Conservation (phyloP, 2,888 invertebrate species). For the Microplitis deprimator region DNA sequence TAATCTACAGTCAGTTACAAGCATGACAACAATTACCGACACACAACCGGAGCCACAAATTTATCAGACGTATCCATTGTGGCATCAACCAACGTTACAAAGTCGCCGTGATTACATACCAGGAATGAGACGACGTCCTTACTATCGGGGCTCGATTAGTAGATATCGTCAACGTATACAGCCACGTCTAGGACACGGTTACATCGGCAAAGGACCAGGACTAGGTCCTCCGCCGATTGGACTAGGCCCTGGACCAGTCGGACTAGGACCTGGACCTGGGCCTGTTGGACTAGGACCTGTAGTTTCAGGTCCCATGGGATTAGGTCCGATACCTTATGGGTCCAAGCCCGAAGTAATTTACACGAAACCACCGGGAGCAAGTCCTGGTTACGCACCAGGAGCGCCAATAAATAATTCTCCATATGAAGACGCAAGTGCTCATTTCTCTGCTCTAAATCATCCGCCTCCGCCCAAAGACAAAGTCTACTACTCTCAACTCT, state of each 20-base stretch:
- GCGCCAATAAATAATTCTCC: conserved; percentile 48
- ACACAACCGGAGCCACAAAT: conserved; percentile 13
- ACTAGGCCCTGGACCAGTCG: conserved; percentile 49
- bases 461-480: conserved; percentile 53
- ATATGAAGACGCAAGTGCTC: conserved; percentile 51
- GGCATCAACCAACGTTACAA: conserved; percentile 37
- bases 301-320: neutral
- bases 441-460: conserved; percentile 56
- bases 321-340: neutral
- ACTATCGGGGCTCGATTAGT: conserved; percentile 32
- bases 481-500: conserved; percentile 63
- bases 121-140: conserved; percentile 33
- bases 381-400: conserved; percentile 46
- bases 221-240: conserved; percentile 37
- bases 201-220: conserved; percentile 51
- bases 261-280: conserved; percentile 23
- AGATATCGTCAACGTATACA: conserved; percentile 49
- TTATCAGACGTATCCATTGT: conserved; percentile 32
- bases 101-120: conserved; percentile 33
- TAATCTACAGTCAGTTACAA: neutral
- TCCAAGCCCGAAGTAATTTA: conserved; percentile 58
- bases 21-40: conserved; percentile 16
- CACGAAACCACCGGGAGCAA: conserved; percentile 57
- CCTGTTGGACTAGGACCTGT: neutral
- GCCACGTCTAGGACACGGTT: conserved; percentile 52